Percentiles rank a stretch among this genome's conserved stretches.
Evolutionary conservation across 2,797 vertebrate genomes (phyloP).

Genomic region (Phrynocephalus forsythii): DNA sequence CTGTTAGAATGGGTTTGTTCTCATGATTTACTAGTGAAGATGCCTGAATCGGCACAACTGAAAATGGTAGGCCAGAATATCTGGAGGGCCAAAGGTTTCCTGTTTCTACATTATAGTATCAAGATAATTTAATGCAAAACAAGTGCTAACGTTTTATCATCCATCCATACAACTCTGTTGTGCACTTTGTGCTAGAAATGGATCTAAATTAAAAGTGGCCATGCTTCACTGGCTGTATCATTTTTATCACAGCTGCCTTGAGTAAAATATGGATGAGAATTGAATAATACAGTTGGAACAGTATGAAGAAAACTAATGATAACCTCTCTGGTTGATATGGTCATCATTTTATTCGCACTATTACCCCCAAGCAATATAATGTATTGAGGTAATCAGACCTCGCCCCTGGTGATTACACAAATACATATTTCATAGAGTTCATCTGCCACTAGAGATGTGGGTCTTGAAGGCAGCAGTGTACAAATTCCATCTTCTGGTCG

Average conservation of each 20-base stretch:
- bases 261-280: constrained; percentile 64
- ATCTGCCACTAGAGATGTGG: constrained; percentile 47
- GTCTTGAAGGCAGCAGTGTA: constrained; percentile 53
- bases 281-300: constrained; percentile 59
- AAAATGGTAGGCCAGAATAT: too few relatives aligned
- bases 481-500: constrained; percentile 69
- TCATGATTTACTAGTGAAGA: background rate
- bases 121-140: background rate
- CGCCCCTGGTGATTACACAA: constrained; percentile 65
- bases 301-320: constrained; percentile 61
- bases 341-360: constrained; percentile 68
- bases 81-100: too few relatives aligned
- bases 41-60: background rate
- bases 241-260: constrained; percentile 63
- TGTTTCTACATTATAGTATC: background rate
- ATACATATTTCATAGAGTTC: constrained; percentile 66
- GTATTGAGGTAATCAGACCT: constrained; percentile 66
- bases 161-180: background rate
- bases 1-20: background rate
- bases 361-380: constrained; percentile 61
- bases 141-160: constrained; percentile 16
- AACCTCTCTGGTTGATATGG: constrained; percentile 62
- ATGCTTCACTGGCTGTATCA: constrained; percentile 39
- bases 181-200: constrained; percentile 38
- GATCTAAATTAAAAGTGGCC: constrained; percentile 46